Percentiles rank a stretch among this genome's conserved stretches.
Evolutionary conservation across 2,113 vertebrate genomes (phyloP).

Genomic region (Corythaeola cristata): DNA sequence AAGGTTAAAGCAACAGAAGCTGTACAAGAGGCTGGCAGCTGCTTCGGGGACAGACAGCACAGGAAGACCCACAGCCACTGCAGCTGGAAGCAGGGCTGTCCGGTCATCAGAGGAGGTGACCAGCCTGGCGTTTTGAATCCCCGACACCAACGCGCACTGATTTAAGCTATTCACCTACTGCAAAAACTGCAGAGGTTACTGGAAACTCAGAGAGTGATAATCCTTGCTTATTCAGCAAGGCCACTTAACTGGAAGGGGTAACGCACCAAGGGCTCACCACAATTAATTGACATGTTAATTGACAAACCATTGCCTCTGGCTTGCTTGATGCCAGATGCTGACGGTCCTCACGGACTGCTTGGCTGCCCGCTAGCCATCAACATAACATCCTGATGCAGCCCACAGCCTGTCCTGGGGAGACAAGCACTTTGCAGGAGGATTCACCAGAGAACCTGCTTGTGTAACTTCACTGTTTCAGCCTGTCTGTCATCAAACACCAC

Average conservation of each 20-base stretch:
- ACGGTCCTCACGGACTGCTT: not conserved
- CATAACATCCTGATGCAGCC: not conserved
- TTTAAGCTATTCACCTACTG: not conserved
- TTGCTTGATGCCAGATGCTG: not conserved
- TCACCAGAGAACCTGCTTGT: not conserved
- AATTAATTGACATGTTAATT: not conserved
- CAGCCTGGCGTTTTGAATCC: fast-evolving
- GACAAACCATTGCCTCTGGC: not conserved
- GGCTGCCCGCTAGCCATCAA: not conserved
- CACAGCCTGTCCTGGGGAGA: not conserved
- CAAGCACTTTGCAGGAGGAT: not conserved
- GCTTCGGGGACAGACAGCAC: fast-evolving
- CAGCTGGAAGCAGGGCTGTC: not conserved
- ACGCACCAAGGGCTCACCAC: not conserved
- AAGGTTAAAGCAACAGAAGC: not conserved
- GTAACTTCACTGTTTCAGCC: not conserved
- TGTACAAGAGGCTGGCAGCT: too few species aligned
- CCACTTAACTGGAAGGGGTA: not conserved
- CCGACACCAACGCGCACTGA: fast-evolving
- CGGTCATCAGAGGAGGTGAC: fast-evolving
- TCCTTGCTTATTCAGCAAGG: not conserved
- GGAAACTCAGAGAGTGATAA: not conserved
- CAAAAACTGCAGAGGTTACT: not conserved
- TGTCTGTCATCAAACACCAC: not conserved
- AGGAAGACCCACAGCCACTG: not conserved